Base-by-base conservation (phyloP, 2,113 vertebrate genomes). In the Callopanchax toddi region DNA sequence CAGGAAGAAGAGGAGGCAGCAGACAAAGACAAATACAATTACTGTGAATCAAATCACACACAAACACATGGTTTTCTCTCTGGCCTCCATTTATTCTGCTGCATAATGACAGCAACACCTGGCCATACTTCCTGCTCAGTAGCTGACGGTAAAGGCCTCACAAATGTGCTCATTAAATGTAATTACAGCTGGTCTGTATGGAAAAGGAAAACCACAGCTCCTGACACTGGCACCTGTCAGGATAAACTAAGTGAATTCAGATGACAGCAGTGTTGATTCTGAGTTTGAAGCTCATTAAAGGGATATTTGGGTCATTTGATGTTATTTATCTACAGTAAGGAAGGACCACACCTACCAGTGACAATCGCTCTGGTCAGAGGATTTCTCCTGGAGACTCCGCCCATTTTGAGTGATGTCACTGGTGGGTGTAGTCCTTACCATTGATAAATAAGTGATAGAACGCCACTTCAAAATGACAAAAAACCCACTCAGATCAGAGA, bases 21-120 rank as follows among this genome's bases (percentile, higher is more conserved):
- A 83, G 78, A 81, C 67, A 79, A 79, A 87, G 81, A 76, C 60
- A 78, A 82, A 82, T 74, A 76, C 75, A 87, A 89, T 91, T 85
- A 90, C 74, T 60, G 57, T 83, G 74, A 82, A 81, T 75, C 45
- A 74, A 75, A 84, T 72, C 50, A 58, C 57, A 75, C 79, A 65
- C 67, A 82, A 82, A 74, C 74, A 71, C 56, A 63, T 78, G 71
- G 55, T 84, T 87, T 74, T 44, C 65, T 66, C 67, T 36, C 53
- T 67, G 26, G 23, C 57, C 74, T 72, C 53, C 50, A 70, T 79
- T 79, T 60, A 64, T 44, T 74, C 21, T 17, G 46, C 57, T 62
- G 48, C 52, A 52, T 34, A 43, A 54, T 81, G 57, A 68, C 71
- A 78, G 74, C 36, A 71, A 76, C 86, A 89, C 83, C 83, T 87